Evolutionary conservation across 2,888 invertebrate species (phyloP).

Genomic region (Netelia inedita): DNA sequence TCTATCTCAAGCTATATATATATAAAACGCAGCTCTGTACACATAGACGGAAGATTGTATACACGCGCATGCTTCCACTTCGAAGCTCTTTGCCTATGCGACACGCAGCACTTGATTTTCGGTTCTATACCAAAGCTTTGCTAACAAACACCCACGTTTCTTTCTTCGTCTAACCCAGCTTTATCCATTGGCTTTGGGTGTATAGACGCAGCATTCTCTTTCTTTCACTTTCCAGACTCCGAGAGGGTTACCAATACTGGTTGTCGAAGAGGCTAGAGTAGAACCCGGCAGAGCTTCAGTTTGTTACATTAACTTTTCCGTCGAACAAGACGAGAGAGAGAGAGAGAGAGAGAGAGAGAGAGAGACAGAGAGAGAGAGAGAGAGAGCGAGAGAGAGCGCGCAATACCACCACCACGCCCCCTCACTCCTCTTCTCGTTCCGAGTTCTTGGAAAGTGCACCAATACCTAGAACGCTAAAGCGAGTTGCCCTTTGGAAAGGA

Average conservation of each 20-base stretch:
- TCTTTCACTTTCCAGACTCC: background rate
- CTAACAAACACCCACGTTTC: conserved; percentile 11
- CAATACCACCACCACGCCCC: no score
- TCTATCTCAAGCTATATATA: background rate
- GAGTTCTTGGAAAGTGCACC: conserved; percentile 11
- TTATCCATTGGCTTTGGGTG: background rate
- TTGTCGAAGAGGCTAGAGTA: background rate
- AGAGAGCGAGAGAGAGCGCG: background rate
- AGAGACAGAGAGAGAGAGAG: background rate
- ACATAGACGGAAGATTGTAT: background rate
- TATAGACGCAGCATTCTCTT: background rate
- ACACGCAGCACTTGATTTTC: conserved; percentile 13
- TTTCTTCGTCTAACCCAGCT: conserved; percentile 11
- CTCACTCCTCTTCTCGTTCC: background rate
- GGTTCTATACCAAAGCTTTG: conserved; percentile 13
- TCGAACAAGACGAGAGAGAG: conserved; percentile 39
- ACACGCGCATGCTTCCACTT: background rate
- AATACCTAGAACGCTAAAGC: conserved; percentile 31
- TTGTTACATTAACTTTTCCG: conserved; percentile 62
- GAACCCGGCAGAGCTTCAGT: conserved; percentile 32
- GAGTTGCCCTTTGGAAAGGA: conserved; percentile 36
- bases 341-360: background rate
- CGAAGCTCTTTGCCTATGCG: conserved; percentile 1
- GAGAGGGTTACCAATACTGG: background rate
- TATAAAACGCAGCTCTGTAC: background rate